phyloP scores from a whole-genome alignment of 2,888 invertebrate genomes.

The Drosophila infuscata region DNA sequence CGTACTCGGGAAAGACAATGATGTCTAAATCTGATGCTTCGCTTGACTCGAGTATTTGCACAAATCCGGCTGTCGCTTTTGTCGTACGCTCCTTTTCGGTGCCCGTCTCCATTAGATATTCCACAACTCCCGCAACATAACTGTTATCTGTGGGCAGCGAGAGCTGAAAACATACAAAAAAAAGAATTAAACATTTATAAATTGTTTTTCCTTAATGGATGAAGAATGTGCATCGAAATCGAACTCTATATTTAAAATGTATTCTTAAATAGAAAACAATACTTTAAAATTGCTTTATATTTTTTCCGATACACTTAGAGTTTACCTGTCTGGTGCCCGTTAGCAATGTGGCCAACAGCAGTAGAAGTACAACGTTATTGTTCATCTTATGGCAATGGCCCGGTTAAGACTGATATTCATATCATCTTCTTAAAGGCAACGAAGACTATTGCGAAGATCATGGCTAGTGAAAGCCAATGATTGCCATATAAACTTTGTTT shows the following conservation, averaged over 20 bases:
- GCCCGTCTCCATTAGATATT: conserved; percentile 85
- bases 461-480: background rate
- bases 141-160: conserved; percentile 82
- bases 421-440: background rate
- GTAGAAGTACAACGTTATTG: background rate
- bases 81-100: conserved; percentile 42
- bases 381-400: conserved; percentile 28
- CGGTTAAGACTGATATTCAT: conserved; percentile 24
- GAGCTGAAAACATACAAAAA: conserved; percentile 26
- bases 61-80: conserved; percentile 48
- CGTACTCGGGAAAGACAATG: conserved; percentile 91
- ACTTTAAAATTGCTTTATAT: background rate
- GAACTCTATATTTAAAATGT: background rate
- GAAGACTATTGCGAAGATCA: conserved; percentile 20
- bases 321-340: conserved; percentile 33
- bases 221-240: background rate
- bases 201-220: background rate
- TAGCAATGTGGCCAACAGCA: conserved; percentile 16
- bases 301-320: background rate
- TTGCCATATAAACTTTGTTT: background rate
- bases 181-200: too few relatives aligned
- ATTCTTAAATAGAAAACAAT: background rate
- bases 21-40: conserved; percentile 87
- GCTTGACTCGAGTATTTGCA: conserved; percentile 73
- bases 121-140: conserved; percentile 88